Conservation (phyloP, 1,140 invertebrate species). For the Eupristina koningsbergeri region DNA sequence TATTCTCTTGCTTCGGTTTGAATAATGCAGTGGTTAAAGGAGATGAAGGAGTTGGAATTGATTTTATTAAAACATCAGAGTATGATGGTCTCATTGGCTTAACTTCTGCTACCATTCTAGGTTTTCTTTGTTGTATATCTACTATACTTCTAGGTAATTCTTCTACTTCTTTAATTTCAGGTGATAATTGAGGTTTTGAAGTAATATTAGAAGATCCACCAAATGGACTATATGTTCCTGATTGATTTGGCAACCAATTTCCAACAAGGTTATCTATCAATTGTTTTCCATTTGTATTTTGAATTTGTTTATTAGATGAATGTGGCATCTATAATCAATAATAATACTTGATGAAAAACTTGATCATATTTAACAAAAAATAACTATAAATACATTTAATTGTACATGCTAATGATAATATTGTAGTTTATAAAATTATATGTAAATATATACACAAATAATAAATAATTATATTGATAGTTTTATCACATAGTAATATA, state of each 20-base stretch:
- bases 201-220: constrained; percentile 74
- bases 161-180: constrained; percentile 56
- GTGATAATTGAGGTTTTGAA: constrained; percentile 57
- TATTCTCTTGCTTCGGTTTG: constrained; percentile 66
- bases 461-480: no score
- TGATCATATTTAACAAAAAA: no score
- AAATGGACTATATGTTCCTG: constrained; percentile 86
- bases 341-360: not conserved
- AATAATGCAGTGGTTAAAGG: constrained; percentile 60
- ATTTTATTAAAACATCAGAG: constrained; percentile 86
- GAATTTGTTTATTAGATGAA: constrained; percentile 57
- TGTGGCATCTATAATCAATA: constrained; percentile 52
- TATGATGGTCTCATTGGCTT: constrained; percentile 88
- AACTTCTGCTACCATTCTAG: constrained; percentile 85
- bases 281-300: constrained; percentile 70
- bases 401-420: not conserved
- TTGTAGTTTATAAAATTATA: not conserved
- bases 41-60: constrained; percentile 69
- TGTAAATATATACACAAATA: no score
- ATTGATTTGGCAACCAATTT: constrained; percentile 87
- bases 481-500: no score
- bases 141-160: constrained; percentile 57
- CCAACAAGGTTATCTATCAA: constrained; percentile 84
- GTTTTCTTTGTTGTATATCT: constrained; percentile 74
- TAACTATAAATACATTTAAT: not conserved